These are phyloP conservation scores for Entomobrya multifasciata DNA, from an alignment of 2,888 invertebrate genomes.

Conservation along the genomic window DNA sequence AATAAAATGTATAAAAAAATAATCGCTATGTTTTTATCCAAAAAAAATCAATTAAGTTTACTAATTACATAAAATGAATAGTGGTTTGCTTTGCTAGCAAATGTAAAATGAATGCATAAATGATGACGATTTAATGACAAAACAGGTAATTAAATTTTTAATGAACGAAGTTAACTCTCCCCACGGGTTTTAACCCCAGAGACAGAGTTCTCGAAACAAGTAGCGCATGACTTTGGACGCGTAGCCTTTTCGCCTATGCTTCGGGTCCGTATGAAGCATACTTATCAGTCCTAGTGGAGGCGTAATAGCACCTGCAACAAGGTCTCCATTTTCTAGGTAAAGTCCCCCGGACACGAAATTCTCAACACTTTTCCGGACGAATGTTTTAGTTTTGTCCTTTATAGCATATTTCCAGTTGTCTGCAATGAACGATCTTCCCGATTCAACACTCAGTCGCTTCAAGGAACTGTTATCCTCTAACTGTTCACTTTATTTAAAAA, in stretches of 20 bases:
- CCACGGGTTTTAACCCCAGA: too few species aligned
- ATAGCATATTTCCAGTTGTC: constrained; percentile 47
- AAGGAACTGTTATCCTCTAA: neutral
- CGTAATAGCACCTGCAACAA: constrained; percentile 42
- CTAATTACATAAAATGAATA: too few species aligned
- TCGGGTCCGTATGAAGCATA: constrained; percentile 51
- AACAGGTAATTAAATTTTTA: too few species aligned
- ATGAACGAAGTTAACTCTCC: too few species aligned
- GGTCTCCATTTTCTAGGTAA: neutral
- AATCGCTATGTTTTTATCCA: too few species aligned
- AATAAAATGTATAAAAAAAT: too few species aligned
- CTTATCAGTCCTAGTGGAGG: constrained; percentile 24
- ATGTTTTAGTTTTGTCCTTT: neutral
- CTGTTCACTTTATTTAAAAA: too few species aligned
- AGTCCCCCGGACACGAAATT: constrained; percentile 21
- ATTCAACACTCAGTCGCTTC: neutral
- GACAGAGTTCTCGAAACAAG: too few species aligned
- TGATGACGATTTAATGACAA: too few species aligned
- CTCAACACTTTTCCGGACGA: constrained; percentile 37
- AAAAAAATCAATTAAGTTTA: too few species aligned
- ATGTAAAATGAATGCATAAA: too few species aligned
- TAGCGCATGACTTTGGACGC: constrained; percentile 42
- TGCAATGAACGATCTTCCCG: constrained; percentile 34
- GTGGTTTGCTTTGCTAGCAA: too few species aligned
- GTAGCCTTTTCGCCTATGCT: constrained; percentile 50